phyloP scores from a whole-genome alignment of 2,113 vertebrate genomes.

The Poecilia latipinna region DNA sequence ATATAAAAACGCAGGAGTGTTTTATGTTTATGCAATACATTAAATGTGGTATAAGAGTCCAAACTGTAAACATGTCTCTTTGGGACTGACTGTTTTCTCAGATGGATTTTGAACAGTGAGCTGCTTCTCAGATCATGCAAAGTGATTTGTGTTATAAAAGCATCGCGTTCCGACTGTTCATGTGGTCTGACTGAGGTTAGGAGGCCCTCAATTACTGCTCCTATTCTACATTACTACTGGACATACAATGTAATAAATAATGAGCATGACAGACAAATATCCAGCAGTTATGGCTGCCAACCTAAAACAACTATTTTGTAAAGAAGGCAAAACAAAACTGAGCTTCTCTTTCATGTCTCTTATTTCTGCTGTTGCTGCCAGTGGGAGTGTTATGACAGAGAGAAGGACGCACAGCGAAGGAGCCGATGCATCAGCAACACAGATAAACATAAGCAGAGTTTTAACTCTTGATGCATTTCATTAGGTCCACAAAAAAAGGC shows the following conservation, averaged over 20 bases:
- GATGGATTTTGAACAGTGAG: constrained; percentile 9
- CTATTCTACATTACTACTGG: constrained; percentile 62
- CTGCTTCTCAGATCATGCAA: constrained; percentile 18
- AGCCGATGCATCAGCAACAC: constrained; percentile 1
- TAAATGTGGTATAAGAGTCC: not conserved
- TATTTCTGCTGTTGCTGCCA: constrained; percentile 49
- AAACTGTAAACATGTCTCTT: not conserved
- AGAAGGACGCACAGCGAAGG: constrained; percentile 51
- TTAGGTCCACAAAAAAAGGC: constrained; percentile 73
- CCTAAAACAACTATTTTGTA: constrained; percentile 73
- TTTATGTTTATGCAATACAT: not conserved
- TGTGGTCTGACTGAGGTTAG: constrained; percentile 65
- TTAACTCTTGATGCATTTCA: constrained; percentile 72
- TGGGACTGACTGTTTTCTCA: not conserved
- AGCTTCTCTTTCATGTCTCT: constrained; percentile 62
- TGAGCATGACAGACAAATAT: constrained; percentile 59
- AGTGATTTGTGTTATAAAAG: constrained; percentile 47
- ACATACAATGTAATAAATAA: constrained; percentile 65
- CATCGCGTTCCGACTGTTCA: constrained; percentile 50
- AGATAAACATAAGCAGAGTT: constrained; percentile 45
- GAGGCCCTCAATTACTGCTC: constrained; percentile 61
- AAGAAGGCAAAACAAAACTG: constrained; percentile 64
- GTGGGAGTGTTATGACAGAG: constrained; percentile 43
- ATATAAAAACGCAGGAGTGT: not conserved
- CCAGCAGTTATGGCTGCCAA: constrained; percentile 70